Base-by-base conservation (phyloP, 2,797 vertebrate genomes). In the Etheostoma perlongum region DNA sequence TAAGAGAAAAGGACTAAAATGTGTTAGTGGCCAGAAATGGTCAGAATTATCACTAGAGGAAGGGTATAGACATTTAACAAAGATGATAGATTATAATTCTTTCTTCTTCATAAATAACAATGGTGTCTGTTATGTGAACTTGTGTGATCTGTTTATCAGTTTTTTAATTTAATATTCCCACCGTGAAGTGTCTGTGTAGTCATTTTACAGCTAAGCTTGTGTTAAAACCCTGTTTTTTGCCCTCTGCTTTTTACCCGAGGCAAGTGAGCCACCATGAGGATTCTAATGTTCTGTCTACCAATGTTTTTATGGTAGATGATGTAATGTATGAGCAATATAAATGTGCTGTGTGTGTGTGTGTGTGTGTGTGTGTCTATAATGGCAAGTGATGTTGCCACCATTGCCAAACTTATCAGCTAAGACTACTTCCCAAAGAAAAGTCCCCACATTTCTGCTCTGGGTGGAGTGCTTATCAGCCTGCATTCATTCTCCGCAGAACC, bases 1-100 rank as follows among this genome's bases (percentile, higher is more conserved):
- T 55, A 72, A 76, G 71, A 72, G 67, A 82, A 81, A 75, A 66
- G n/a, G n/a, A 49, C 52, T 83, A 21, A 82, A 86, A 87, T 76
- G 78, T 81, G 60, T 86, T 84, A 78, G 72, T 66, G 72, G 71
- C 58, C 59, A 76, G 52, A 68, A 72, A 67, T 77, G 44, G 25
- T 74, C 40, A 67, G 53, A 77, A 67, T 57, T 77, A 58, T 61
- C 47, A 18, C 13, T 54, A 51, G 36, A 59, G 42, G 49, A 13
- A 60, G 52, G 40, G 48, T 23, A 36, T 12, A 18, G 33, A 67
- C 57, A 10, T 10, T 72, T 0, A 4, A 62, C 73, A 48, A 74
- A 60, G 46, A 63, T 4, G 11, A 86, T 63, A 62, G 18, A 66
- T 64, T 6, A 44, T 3, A 80, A 30, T 71, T 40, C n/a, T 46